Evolutionary conservation across 2,113 vertebrate species (phyloP).

Genomic region (Furnarius figulus): DNA sequence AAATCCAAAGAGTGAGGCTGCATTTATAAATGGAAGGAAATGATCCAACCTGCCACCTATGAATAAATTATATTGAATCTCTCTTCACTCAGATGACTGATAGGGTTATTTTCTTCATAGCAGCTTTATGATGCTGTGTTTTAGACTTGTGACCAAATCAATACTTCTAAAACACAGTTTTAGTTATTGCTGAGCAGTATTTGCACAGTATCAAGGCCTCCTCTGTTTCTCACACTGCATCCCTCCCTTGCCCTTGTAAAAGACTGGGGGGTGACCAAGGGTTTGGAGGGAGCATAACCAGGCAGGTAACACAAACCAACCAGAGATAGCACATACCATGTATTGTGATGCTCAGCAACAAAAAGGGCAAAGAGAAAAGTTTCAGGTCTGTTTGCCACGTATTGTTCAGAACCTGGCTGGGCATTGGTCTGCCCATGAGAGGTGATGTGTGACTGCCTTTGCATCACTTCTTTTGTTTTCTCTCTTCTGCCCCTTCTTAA

Average conservation of each 20-base stretch:
- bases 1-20: neutral
- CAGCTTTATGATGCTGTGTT: neutral
- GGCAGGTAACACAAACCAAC: neutral
- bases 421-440: accelerated
- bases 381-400: neutral
- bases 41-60: neutral
- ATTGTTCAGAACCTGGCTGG: neutral
- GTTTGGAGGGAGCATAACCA: neutral
- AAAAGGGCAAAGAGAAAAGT: neutral
- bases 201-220: neutral
- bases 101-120: neutral
- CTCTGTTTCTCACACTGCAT: neutral
- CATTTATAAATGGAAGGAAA: neutral
- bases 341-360: neutral
- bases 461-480: neutral
- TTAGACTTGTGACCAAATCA: neutral
- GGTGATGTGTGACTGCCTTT: accelerated
- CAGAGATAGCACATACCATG: neutral
- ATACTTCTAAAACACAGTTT: neutral
- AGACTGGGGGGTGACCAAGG: neutral
- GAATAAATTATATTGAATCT: neutral
- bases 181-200: neutral
- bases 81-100: neutral
- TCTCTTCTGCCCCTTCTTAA: neutral
- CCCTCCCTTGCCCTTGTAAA: neutral